Evolutionary conservation across 1,140 invertebrate genomes (phyloP).

Genomic region (Lucilia sericata): DNA sequence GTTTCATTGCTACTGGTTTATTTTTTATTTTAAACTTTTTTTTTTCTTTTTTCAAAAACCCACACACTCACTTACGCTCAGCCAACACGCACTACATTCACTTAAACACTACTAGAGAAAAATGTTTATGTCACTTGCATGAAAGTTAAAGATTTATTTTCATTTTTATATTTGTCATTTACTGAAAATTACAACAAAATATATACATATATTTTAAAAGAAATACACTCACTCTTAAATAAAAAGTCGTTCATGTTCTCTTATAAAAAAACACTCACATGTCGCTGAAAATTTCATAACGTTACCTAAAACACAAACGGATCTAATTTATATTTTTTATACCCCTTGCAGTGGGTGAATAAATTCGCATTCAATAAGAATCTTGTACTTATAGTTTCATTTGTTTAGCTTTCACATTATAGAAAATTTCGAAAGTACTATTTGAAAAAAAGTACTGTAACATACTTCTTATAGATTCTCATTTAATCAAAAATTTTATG

Average conservation of each 20-base stretch:
- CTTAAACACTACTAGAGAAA: background rate
- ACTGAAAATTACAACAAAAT: background rate
- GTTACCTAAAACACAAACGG: too few species aligned
- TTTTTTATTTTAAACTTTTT: background rate
- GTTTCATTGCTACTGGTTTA: background rate
- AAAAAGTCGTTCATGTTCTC: background rate
- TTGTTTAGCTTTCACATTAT: too few species aligned
- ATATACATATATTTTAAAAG: background rate
- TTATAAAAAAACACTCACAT: background rate
- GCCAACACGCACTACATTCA: background rate
- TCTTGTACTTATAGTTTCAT: too few species aligned
- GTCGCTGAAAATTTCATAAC: too few species aligned
- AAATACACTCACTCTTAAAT: background rate
- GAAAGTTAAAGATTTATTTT: conserved; percentile 8
- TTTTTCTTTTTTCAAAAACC: too few species aligned
- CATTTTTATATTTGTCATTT: background rate
- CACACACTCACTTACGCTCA: background rate
- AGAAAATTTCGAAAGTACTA: too few species aligned
- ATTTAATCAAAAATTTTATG: too few species aligned
- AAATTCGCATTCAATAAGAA: too few species aligned
- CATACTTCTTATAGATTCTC: too few species aligned
- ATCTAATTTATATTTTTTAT: too few species aligned
- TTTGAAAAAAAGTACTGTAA: too few species aligned
- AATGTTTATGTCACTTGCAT: conserved; percentile 37
- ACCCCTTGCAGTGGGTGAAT: too few species aligned